Conservation (phyloP, 2,797 vertebrate genomes). For the Rhinophrynus dorsalis region DNA sequence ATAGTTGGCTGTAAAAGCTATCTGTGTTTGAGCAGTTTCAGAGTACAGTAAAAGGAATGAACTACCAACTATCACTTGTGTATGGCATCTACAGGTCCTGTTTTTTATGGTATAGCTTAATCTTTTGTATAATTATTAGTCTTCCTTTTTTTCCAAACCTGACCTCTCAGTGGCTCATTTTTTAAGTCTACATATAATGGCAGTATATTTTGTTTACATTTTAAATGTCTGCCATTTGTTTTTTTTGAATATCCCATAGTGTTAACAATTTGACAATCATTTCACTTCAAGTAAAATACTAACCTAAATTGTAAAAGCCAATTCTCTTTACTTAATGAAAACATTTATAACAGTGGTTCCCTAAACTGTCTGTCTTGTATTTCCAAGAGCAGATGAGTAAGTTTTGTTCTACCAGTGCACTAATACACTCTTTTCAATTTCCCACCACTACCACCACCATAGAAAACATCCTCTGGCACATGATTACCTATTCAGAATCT, state of each 20-base stretch:
- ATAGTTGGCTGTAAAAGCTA: conserved; percentile 55
- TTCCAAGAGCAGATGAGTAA: too few relatives aligned
- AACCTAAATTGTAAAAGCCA: too few relatives aligned
- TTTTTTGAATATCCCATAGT: neutral
- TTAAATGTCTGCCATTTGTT: conserved; percentile 51
- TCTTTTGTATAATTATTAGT: conserved; percentile 59
- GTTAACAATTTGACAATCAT: neutral
- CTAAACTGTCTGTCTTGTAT: too few relatives aligned
- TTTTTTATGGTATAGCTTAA: conserved; percentile 52
- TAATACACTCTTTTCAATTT: too few relatives aligned
- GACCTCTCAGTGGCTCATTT: conserved; percentile 54
- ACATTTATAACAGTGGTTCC: too few relatives aligned
- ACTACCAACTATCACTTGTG: conserved; percentile 41
- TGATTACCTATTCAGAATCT: too few relatives aligned
- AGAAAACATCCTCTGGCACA: too few relatives aligned
- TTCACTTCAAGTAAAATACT: too few relatives aligned
- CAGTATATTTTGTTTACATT: conserved; percentile 50
- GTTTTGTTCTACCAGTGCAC: too few relatives aligned
- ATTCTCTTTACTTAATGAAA: too few relatives aligned
- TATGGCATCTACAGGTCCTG: conserved; percentile 48
- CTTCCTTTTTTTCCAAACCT: conserved; percentile 66
- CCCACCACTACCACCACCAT: too few relatives aligned
- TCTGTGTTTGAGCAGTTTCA: conserved; percentile 2
- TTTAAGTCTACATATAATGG: conserved; percentile 9
- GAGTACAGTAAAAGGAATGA: neutral